A percentile compares a stretch with the other conserved stretches of the same genome.
phyloP scores from a whole-genome alignment of 2,888 invertebrate species.

The Hipparchia semele region DNA sequence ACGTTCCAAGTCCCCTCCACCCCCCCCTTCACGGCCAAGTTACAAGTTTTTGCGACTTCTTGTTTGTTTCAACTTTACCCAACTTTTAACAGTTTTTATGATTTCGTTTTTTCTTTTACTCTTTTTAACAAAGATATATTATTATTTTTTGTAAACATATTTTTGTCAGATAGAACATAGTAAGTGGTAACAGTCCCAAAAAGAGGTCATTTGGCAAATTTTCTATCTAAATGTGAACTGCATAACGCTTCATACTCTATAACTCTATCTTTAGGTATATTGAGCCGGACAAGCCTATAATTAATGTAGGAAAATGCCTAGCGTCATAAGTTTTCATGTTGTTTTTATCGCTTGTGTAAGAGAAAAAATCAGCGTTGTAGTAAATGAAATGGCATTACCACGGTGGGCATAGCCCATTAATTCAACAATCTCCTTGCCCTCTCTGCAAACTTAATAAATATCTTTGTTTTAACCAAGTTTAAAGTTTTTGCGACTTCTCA shows the following conservation, averaged over 20 bases:
- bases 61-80: constrained; percentile 22
- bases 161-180: neutral
- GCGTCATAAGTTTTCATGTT: too few relatives aligned
- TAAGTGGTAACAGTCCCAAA: neutral
- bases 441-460: neutral
- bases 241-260: too few relatives aligned
- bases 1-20: constrained; percentile 9
- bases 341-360: too few relatives aligned
- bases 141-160: neutral
- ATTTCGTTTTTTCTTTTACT: neutral
- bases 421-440: neutral
- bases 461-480: constrained; percentile 2
- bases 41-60: constrained; percentile 13
- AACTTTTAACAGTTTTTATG: constrained; percentile 21
- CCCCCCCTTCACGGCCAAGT: constrained; percentile 4
- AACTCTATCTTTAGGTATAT: too few relatives aligned
- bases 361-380: too few relatives aligned
- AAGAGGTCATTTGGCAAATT: neutral
- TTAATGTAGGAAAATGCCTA: too few relatives aligned
- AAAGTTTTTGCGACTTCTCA: constrained; percentile 5
- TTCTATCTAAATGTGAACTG: neutral
- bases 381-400: too few relatives aligned
- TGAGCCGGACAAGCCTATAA: too few relatives aligned
- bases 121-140: neutral
- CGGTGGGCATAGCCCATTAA: neutral